Percentiles rank a stretch among this genome's conserved stretches.
These are phyloP conservation scores for Pipistrellus nathusii DNA, from an alignment of 2,797 vertebrate species.

Conservation along the genomic window DNA sequence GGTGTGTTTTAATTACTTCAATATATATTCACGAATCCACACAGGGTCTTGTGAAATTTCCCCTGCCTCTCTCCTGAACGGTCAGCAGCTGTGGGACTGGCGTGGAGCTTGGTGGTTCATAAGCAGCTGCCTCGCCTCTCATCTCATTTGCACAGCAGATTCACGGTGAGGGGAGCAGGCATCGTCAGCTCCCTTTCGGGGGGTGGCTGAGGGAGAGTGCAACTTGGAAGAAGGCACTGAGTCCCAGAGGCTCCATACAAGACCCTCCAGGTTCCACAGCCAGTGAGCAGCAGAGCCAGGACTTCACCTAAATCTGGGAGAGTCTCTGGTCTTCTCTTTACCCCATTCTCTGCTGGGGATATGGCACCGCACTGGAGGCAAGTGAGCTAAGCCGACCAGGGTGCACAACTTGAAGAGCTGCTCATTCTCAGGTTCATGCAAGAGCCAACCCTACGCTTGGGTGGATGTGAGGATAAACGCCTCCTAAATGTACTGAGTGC, in stretches of 20 bases:
- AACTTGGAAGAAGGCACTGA: not conserved
- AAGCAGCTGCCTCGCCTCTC: not conserved
- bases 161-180: not conserved
- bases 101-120: fast-evolving
- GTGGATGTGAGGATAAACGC: not conserved
- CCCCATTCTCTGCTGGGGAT: not conserved
- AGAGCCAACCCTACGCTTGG: too few species aligned
- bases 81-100: not conserved
- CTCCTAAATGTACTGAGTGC: not conserved
- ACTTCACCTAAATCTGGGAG: not conserved
- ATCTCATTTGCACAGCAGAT: not conserved
- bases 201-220: not conserved
- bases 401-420: not conserved
- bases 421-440: not conserved
- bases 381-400: not conserved
- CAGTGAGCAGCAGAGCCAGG: not conserved
- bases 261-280: fast-evolving
- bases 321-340: not conserved
- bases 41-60: not conserved
- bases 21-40: not conserved
- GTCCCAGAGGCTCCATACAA: not conserved
- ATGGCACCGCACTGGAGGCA: not conserved
- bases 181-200: not conserved
- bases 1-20: not conserved
- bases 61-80: not conserved